Evolutionary conservation across 2,888 invertebrate species (phyloP).

Genomic region (Euplexia lucipara): DNA sequence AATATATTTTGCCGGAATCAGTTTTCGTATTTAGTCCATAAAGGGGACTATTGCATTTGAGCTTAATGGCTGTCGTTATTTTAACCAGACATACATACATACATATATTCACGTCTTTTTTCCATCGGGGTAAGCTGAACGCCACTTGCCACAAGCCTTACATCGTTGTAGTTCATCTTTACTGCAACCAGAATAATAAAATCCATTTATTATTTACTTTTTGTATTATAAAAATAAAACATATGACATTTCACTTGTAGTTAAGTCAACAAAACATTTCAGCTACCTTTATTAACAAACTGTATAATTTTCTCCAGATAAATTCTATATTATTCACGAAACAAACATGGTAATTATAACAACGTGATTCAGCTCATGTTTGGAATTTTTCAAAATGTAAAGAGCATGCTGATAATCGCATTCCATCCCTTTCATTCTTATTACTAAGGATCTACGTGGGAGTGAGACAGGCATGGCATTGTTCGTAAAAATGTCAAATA

Average conservation of each 20-base stretch:
- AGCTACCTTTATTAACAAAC: not conserved
- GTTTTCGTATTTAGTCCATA: too few relatives aligned
- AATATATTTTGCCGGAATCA: too few relatives aligned
- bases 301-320: constrained; percentile 16
- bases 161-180: too few relatives aligned
- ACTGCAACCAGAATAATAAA: too few relatives aligned
- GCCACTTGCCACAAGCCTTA: too few relatives aligned
- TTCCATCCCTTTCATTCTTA: constrained; percentile 77
- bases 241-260: not conserved
- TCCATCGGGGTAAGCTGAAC: too few relatives aligned
- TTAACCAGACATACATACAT: too few relatives aligned
- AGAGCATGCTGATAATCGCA: constrained; percentile 78
- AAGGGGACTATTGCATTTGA: too few relatives aligned
- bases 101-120: too few relatives aligned
- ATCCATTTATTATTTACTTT: not conserved
- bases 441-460: constrained; percentile 69
- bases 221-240: not conserved
- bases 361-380: constrained; percentile 86
- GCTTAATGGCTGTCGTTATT: too few relatives aligned
- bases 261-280: not conserved
- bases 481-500: constrained; percentile 90
- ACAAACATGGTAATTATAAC: constrained; percentile 79
- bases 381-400: constrained; percentile 78
- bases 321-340: constrained; percentile 62
- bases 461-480: constrained; percentile 78